Conservation (phyloP, 2,113 vertebrate genomes). For the Eulacestoma nigropectus region DNA sequence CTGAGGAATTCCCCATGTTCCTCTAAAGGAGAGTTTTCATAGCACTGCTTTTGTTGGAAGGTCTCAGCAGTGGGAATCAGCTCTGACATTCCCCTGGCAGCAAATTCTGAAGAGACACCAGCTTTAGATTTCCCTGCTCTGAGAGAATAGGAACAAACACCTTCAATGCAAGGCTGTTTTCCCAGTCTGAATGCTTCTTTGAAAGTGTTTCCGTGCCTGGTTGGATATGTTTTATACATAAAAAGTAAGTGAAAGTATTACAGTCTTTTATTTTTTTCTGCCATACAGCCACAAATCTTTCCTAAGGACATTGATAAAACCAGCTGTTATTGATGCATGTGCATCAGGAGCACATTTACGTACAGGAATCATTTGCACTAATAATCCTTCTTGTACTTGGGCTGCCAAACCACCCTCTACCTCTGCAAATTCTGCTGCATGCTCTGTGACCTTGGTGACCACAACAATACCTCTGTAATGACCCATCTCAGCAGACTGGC, state of each 20-base stretch:
- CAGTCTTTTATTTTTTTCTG: neutral
- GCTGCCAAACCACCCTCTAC: neutral
- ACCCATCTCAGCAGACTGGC: neutral
- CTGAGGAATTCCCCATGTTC: neutral
- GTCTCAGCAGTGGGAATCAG: neutral
- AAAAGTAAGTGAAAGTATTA: neutral
- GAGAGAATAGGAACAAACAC: neutral
- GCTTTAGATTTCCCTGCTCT: neutral
- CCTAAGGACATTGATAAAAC: neutral
- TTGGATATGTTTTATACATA: neutral
- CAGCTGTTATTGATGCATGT: neutral
- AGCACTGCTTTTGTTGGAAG: neutral
- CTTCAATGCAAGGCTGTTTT: neutral
- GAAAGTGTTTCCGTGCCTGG: neutral
- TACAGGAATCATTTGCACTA: neutral
- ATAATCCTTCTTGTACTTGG: neutral
- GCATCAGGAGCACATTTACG: neutral
- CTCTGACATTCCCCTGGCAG: neutral
- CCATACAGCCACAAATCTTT: neutral
- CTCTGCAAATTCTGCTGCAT: neutral
- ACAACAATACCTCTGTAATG: neutral
- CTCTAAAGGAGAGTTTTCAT: neutral
- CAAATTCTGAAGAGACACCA: neutral
- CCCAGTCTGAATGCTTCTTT: neutral
- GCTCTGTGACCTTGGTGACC: neutral